Base-by-base conservation (phyloP, 2,113 vertebrate genomes). In the Ceyx melanurus region DNA sequence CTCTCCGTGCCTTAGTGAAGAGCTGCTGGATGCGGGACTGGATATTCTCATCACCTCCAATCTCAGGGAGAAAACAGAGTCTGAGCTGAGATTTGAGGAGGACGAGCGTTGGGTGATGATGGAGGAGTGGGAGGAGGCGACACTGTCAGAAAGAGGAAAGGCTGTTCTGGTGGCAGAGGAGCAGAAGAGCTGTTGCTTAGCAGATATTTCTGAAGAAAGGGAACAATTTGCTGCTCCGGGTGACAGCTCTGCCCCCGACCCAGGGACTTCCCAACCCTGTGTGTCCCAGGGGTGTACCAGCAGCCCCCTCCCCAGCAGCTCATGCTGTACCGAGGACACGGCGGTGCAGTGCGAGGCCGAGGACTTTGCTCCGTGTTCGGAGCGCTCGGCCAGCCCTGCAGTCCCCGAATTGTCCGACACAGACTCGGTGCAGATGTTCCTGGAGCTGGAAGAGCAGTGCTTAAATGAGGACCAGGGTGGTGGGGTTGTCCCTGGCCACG, bases 71-170 rank as follows among this genome's bases (percentile, higher is more conserved):
- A 99, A 99, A 92, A 99, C 99, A 0, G 98, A 99, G 81, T 99
- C 99, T 6, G 99, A 99, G 94, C 97, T 99, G 65, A 98, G 98
- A 93, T 99, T 99, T 97, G 99, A 99, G 96, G 99, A 99, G 94
- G 99, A 99, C 64, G 99, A 99, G 94, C 98, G 97, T 46, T 97
- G 97, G 97, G 98, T 99, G 89, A 97, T 99, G 74, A 97, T 98
- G 96, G 99, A 99, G 90, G 97, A 97, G 95, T 98, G 97, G 97
- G 98, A 98, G 96, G 97, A 97, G 93, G 97, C 94, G 68, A 97
- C 97, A 86, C 97, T 98, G 93, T 95, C 98, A 95, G 98, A 98
- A 93, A 97, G 94, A 90, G 98, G 97, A 94, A 98, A 98, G 97
- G 97, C 97, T 96, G 85, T 87, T 92, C 83, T 93, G 79, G 75